These are phyloP conservation scores for Hoplodrina ambigua DNA, from an alignment of 2,888 invertebrate genomes.

Conservation along the genomic window DNA sequence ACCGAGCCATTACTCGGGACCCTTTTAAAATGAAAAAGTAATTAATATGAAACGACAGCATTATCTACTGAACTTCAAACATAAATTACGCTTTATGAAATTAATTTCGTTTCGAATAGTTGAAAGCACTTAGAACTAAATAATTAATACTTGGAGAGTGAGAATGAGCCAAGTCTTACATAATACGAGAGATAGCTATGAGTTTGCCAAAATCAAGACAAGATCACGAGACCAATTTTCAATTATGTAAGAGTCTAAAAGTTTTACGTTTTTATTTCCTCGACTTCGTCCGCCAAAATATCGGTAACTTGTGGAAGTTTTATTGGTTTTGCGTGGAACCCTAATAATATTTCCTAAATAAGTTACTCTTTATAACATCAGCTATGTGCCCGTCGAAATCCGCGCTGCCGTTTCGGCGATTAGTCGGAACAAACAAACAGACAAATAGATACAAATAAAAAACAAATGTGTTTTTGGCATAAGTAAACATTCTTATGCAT, in stretches of 20 bases:
- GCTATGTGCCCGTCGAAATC: no score
- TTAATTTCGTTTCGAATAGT: slow-evolving; percentile 58
- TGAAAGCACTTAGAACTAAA: slow-evolving; percentile 63
- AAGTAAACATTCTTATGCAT: no score
- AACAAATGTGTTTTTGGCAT: no score
- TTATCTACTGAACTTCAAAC: slow-evolving; percentile 56
- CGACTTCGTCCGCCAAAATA: no score
- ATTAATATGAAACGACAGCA: slow-evolving; percentile 57
- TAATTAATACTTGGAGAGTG: slow-evolving; percentile 67
- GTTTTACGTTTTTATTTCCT: slow-evolving; percentile 11
- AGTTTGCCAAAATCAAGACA: slow-evolving; percentile 64
- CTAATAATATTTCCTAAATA: no score
- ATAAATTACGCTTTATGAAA: slow-evolving; percentile 61
- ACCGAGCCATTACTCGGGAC: slow-evolving; percentile 32
- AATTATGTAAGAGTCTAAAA: slow-evolving; percentile 56
- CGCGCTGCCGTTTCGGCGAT: no score
- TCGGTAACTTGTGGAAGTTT: no score
- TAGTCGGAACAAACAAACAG: no score
- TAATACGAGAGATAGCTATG: slow-evolving; percentile 56
- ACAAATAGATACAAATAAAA: no score
- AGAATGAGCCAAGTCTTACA: slow-evolving; percentile 72
- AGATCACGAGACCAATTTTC: slow-evolving; percentile 45
- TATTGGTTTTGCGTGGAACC: no score
- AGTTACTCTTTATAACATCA: no score
- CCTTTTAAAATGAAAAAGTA: slow-evolving; percentile 58